These are phyloP conservation scores for Mythimna albipuncta DNA, from an alignment of 2,888 invertebrate genomes.

Conservation along the genomic window DNA sequence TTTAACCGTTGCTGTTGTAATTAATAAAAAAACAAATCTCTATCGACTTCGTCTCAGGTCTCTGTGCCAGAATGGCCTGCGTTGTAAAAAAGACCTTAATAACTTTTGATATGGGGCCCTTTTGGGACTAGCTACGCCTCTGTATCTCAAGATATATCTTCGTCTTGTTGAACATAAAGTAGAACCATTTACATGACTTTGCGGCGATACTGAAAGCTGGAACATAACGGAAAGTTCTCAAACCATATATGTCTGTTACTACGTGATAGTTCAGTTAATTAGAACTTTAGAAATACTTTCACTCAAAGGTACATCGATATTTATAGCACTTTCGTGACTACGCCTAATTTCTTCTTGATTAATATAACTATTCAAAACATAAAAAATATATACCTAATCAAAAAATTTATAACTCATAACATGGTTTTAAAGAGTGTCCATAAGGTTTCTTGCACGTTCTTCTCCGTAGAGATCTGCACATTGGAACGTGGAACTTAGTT, in stretches of 20 bases:
- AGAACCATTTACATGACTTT: constrained; percentile 66
- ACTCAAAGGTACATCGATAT: constrained; percentile 31
- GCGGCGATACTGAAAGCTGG: constrained; percentile 60
- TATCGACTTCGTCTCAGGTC: too few species aligned
- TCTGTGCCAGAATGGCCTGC: too few species aligned
- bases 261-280: constrained; percentile 47
- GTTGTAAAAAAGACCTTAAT: too few species aligned
- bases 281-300: constrained; percentile 52
- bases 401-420: too few species aligned
- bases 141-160: constrained; percentile 36
- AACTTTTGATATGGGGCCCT: too few species aligned
- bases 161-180: constrained; percentile 50
- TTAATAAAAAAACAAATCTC: too few species aligned
- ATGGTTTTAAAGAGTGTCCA: too few species aligned
- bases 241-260: constrained; percentile 38
- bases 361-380: constrained; percentile 38
- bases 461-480: too few species aligned
- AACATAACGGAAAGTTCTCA: constrained; percentile 62
- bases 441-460: too few species aligned
- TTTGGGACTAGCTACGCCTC: too few species aligned
- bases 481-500: too few species aligned
- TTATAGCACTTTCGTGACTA: constrained; percentile 30
- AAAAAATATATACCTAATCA: background rate
- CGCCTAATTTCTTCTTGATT: constrained; percentile 42
- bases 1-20: too few species aligned